These are phyloP conservation scores for Erpornis zantholeuca DNA, from an alignment of 2,113 vertebrate species.

Conservation along the genomic window DNA sequence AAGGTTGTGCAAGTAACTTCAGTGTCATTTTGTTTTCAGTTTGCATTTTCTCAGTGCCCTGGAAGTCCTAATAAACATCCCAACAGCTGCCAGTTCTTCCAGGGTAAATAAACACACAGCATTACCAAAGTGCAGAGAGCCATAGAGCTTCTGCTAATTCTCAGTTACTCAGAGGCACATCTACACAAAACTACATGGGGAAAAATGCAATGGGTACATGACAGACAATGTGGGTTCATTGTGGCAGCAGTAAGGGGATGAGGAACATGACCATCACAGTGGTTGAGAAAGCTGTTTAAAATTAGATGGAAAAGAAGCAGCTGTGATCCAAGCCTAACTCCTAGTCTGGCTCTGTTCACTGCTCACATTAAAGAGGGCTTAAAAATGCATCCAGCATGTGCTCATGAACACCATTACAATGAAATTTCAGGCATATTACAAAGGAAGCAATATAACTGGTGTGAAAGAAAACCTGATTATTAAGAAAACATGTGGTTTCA, in stretches of 20 bases:
- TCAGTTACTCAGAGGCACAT: not conserved
- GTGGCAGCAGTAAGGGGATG: not conserved
- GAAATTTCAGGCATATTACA: not conserved
- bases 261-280: not conserved
- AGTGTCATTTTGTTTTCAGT: not conserved
- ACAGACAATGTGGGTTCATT: not conserved
- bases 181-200: not conserved
- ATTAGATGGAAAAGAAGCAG: not conserved
- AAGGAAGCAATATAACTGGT: not conserved
- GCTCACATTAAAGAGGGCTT: not conserved
- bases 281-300: not conserved
- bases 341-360: not conserved
- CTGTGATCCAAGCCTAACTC: not conserved
- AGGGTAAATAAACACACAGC: not conserved
- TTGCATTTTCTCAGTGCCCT: not conserved
- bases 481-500: not conserved
- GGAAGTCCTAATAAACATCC: not conserved
- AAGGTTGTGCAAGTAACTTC: not conserved
- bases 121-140: not conserved
- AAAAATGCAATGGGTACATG: not conserved
- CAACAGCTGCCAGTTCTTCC: not conserved
- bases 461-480: not conserved
- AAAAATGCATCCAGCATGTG: not conserved
- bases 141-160: not conserved
- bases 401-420: not conserved